A percentile compares a stretch with the other conserved stretches of the same genome.
Evolutionary conservation across 2,888 invertebrate genomes (phyloP).

Genomic region (Synergus japonicus): DNA sequence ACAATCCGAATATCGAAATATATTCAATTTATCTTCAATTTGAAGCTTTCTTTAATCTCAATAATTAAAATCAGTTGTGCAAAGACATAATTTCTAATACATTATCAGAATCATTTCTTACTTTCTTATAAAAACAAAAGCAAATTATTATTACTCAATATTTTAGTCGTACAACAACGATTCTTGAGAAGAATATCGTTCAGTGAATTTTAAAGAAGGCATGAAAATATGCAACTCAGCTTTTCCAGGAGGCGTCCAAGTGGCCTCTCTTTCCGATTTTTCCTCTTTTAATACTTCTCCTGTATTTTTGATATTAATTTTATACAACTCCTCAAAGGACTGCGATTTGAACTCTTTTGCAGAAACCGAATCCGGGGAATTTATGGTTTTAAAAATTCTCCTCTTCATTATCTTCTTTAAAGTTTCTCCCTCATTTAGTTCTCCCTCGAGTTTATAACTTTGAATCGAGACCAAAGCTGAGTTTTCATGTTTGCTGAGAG

Average conservation of each 20-base stretch:
- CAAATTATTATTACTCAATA: background rate
- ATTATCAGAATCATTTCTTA: background rate
- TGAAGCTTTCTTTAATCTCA: background rate
- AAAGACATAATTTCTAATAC: constrained; percentile 5
- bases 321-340: background rate
- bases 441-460: constrained; percentile 46
- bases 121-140: constrained; percentile 17
- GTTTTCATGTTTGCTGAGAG: constrained; percentile 46
- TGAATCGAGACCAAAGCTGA: constrained; percentile 27
- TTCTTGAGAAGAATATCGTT: constrained; percentile 66
- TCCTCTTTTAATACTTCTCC: constrained; percentile 12
- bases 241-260: constrained; percentile 63
- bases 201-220: constrained; percentile 64
- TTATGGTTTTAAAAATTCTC: background rate
- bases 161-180: constrained; percentile 61
- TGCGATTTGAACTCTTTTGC: background rate
- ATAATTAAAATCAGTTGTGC: background rate
- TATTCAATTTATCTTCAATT: constrained; percentile 13
- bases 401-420: constrained; percentile 21
- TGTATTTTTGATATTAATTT: background rate
- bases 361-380: background rate
- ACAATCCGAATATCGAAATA: constrained; percentile 47
- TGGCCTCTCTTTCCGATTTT: constrained; percentile 31
- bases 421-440: constrained; percentile 29
- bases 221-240: constrained; percentile 78